Percentiles rank a stretch among this genome's conserved stretches.
Evolutionary conservation across 2,113 vertebrate genomes (phyloP).

Genomic region (Mus musculus): GRCm39 chr3:157885501-157886000

Average conservation of each 20-base stretch:
- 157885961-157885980: not conserved
- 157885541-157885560: not conserved
- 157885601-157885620: not conserved
- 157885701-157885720: slow-evolving; percentile 43
- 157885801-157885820: slow-evolving; percentile 7
- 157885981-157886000: not conserved
- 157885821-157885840: not conserved
- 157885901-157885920: slow-evolving; percentile 39
- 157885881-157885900: slow-evolving; percentile 3
- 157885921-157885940: slow-evolving; percentile 36
- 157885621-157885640: slow-evolving; percentile 2
- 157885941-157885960: not conserved
- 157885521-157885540: not conserved
- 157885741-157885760: slow-evolving; percentile 53
- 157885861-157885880: not conserved
- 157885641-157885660: slow-evolving; percentile 28
- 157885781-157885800: slow-evolving; percentile 38
- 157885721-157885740: slow-evolving; percentile 28
- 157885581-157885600: not conserved
- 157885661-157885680: not conserved
- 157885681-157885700: slow-evolving; percentile 24
- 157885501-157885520: slow-evolving; percentile 86
- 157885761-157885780: not conserved
- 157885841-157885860: not conserved
- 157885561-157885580: not conserved